Evolutionary conservation across 2,113 vertebrate genomes (phyloP).

Genomic region (Hypomesus transpacificus): DNA sequence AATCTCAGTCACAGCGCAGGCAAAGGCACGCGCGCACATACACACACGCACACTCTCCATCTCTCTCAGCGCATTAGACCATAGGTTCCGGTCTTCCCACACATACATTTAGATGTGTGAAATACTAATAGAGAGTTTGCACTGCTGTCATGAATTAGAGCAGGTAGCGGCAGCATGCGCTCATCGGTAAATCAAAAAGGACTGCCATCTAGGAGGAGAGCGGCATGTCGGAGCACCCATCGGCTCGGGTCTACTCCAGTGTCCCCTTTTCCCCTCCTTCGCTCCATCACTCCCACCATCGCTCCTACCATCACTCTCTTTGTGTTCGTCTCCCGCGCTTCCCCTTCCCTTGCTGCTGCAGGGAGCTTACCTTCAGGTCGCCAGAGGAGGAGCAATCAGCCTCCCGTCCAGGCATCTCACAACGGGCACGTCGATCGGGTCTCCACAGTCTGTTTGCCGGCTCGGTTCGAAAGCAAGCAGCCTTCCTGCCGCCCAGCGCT

Average conservation of each 20-base stretch:
- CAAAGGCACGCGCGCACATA: background rate
- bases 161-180: slow-evolving; percentile 41
- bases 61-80: background rate
- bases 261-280: background rate
- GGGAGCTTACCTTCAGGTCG: slow-evolving; percentile 69
- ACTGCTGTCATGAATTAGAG: slow-evolving; percentile 28
- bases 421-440: slow-evolving; percentile 54
- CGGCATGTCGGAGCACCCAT: background rate
- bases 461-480: slow-evolving; percentile 52
- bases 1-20: background rate
- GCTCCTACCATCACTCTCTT: background rate
- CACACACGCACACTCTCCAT: slow-evolving; percentile 8
- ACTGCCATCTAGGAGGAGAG: background rate
- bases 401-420: slow-evolving; percentile 69
- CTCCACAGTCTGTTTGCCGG: slow-evolving; percentile 56
- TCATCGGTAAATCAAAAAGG: slow-evolving; percentile 37
- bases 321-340: slow-evolving; percentile 13
- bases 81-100: slow-evolving; percentile 21
- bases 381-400: slow-evolving; percentile 62
- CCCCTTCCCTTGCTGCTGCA: slow-evolving; percentile 9
- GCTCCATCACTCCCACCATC: background rate
- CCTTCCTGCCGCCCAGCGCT: slow-evolving; percentile 56
- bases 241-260: background rate
- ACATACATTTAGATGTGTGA: slow-evolving; percentile 27
- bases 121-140: slow-evolving; percentile 25